phyloP scores from a whole-genome alignment of 1,140 invertebrate species.

The Helicoverpa armigera region DNA sequence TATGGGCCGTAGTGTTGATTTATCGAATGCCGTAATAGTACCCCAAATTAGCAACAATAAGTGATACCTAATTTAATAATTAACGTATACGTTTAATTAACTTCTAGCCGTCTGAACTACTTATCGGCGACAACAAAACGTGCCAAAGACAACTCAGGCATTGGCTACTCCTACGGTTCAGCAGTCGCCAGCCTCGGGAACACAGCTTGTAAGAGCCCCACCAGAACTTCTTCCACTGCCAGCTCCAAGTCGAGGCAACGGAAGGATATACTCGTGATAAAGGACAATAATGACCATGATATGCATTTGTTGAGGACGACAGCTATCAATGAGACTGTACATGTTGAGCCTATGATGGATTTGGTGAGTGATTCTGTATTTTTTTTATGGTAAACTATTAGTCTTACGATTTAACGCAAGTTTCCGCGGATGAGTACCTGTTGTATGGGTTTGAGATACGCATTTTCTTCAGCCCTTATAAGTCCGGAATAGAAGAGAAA shows the following conservation, averaged over 20 bases:
- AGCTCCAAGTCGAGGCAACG: slow-evolving; percentile 63
- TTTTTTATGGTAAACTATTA: not conserved
- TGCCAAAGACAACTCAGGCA: slow-evolving; percentile 79
- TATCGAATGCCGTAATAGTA: no score
- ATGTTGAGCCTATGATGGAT: slow-evolving; percentile 63
- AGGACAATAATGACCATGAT: slow-evolving; percentile 65
- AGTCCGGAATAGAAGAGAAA: no score
- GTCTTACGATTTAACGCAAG: not conserved
- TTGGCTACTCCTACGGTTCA: slow-evolving; percentile 80
- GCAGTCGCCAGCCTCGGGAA: slow-evolving; percentile 66
- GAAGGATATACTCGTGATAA: slow-evolving; percentile 74
- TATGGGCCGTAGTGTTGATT: no score
- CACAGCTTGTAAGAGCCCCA: slow-evolving; percentile 45
- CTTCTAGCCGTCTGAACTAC: slow-evolving; percentile 73
- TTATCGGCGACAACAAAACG: slow-evolving; percentile 75
- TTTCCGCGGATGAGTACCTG: no score
- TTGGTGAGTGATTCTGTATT: slow-evolving; percentile 63
- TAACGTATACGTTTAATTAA: not conserved
- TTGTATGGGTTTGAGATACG: no score
- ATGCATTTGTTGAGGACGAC: slow-evolving; percentile 77
- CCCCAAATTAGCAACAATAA: not conserved
- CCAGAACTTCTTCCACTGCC: slow-evolving; percentile 55
- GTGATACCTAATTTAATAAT: not conserved
- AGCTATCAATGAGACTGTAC: slow-evolving; percentile 74
- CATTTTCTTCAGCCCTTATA: no score